phyloP scores from a whole-genome alignment of 2,797 vertebrate genomes.

The Otolemur crassicaudatus region DNA sequence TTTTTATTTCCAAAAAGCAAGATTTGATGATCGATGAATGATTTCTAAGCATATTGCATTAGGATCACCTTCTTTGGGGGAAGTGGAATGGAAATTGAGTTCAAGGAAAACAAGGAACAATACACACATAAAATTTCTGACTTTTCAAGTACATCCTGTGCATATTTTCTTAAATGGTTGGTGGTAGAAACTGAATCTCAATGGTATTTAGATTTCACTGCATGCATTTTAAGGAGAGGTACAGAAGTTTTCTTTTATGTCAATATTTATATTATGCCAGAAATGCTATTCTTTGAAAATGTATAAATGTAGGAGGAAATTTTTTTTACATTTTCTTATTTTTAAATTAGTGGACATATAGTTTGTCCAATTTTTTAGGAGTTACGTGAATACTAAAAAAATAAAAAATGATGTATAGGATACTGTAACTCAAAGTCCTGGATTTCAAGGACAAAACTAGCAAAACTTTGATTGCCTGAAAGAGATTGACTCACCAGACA shows the following conservation, averaged over 20 bases:
- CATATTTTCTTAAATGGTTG: not conserved
- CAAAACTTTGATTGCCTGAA: not conserved
- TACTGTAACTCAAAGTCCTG: not conserved
- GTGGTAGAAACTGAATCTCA: not conserved
- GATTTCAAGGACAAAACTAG: not conserved
- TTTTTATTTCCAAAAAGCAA: not conserved
- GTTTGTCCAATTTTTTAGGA: not conserved
- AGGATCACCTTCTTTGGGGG: not conserved
- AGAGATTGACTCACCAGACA: not conserved
- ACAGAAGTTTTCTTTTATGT: not conserved
- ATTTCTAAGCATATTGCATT: not conserved
- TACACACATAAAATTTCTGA: not conserved
- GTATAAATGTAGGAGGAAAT: constrained; percentile 29
- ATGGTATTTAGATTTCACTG: not conserved
- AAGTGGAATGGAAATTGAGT: not conserved
- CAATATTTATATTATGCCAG: constrained; percentile 22
- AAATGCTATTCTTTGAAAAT: constrained; percentile 50
- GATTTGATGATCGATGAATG: constrained; percentile 35
- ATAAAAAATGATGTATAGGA: not conserved
- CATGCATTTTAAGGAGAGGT: not conserved
- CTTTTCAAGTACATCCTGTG: not conserved
- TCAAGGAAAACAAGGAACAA: not conserved
- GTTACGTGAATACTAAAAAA: not conserved
- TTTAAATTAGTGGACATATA: not conserved
- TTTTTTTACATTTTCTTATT: not conserved